Base-by-base conservation (phyloP, 1,140 invertebrate genomes). In the Formica selysi region DNA sequence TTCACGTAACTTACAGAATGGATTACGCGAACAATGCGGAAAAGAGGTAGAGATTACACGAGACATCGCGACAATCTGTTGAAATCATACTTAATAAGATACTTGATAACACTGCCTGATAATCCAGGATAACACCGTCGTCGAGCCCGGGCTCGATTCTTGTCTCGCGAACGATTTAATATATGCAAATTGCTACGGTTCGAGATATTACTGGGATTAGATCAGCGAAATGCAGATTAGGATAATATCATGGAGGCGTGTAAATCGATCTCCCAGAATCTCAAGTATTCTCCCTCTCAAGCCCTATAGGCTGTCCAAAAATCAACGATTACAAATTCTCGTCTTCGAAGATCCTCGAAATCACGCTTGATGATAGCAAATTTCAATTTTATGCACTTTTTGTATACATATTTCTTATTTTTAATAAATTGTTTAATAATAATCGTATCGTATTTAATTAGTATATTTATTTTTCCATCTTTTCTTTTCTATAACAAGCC, bases 91-190 rank as follows among this genome's bases (percentile, higher is more conserved):
- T 83, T 90, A 89, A 87, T 70, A 80, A 73, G 88, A 90, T 74
- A 89, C 62, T 83, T 41, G 88, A 90, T 90, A 87, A 26, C 48
- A 41, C n/a, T 62, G 80, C 10, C 54, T 48, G 88, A 89, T 86
- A 85, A 86, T 80, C 74, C 81, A 44, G 67, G 71, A 90, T 89
- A 89, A 89, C 81, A 73, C 44, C 36, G 76, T 87, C 67, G 70
- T 81, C 70, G 70, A 67, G 70, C 7, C 68, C 59, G 62, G 57
- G 59, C 57, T 83, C 67, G 90, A 91, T 89, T 76, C 81, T 89
- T 90, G 85, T 89, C 89, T 89, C 76, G 13, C n/a, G 54, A 85
- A 76, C 80, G 76, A 81, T 76, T 87, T 91, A 91, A 91, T 86
- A 67, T 87, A 91, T 90, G 90, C 86, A 91, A 87, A 91, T 91